phyloP scores from a whole-genome alignment of 2,113 vertebrate genomes.

The Miniopterus natalensis region DNA sequence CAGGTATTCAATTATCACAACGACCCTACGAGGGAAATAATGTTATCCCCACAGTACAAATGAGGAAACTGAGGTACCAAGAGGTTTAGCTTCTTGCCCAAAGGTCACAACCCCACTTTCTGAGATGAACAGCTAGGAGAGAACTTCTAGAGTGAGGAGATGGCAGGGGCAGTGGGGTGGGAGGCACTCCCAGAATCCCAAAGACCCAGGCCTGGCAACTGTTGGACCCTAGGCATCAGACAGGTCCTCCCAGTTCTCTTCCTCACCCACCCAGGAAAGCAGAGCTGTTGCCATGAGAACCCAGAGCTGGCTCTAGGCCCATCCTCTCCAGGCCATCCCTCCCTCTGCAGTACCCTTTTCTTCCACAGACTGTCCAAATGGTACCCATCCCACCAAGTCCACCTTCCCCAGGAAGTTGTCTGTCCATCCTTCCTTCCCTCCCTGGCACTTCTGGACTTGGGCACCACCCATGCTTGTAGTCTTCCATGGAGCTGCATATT shows the following conservation, averaged over 20 bases:
- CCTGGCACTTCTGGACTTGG: neutral
- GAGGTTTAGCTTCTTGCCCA: neutral
- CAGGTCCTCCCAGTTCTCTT: neutral
- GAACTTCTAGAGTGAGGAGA: neutral
- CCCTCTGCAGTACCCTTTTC: neutral
- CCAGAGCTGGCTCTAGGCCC: neutral
- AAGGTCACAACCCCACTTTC: neutral
- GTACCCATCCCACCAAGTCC: neutral
- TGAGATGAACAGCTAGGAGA: neutral
- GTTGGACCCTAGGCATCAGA: neutral
- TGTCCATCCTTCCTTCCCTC: neutral
- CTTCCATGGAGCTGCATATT: neutral
- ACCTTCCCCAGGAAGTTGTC: neutral
- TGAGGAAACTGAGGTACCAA: neutral
- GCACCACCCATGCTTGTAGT: neutral
- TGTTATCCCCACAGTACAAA: neutral
- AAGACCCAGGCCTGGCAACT: neutral
- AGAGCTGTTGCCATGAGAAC: neutral
- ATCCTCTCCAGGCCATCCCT: neutral
- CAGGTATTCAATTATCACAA: neutral
- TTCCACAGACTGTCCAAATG: neutral
- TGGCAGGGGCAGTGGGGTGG: neutral
- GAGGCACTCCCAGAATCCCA: neutral
- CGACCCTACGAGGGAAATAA: neutral
- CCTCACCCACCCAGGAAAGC: neutral